A percentile compares a stretch with the other conserved stretches of the same genome.
Conservation (phyloP, 2,797 vertebrate species). For the Neosilurus hyrtlii region DNA sequence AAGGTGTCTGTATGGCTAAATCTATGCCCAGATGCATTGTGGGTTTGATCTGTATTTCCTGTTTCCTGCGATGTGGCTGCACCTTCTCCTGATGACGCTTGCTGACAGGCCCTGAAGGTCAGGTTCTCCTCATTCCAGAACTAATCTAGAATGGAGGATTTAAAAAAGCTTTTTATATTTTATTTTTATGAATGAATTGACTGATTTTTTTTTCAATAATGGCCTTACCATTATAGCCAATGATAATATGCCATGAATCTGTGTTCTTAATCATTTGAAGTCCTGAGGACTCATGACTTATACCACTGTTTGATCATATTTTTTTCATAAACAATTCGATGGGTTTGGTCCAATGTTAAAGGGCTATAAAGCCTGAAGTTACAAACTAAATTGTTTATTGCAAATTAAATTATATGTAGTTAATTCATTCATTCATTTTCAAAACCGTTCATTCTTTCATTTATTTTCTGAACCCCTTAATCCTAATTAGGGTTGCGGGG, state of each 20-base stretch:
- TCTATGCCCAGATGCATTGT: conserved; percentile 39
- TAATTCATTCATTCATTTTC: no score
- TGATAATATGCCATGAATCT: neutral
- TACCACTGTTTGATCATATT: neutral
- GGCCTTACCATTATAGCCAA: neutral
- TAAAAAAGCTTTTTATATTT: neutral
- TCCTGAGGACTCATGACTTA: neutral
- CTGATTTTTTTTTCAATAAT: neutral
- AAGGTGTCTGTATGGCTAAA: conserved; percentile 37
- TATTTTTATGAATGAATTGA: neutral
- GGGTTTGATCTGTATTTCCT: conserved; percentile 61
- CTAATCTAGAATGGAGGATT: neutral
- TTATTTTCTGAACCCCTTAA: no score
- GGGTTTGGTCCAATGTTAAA: neutral
- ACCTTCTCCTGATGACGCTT: conserved; percentile 60
- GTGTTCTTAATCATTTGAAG: neutral
- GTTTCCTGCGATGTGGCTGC: conserved; percentile 63
- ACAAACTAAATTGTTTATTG: no score
- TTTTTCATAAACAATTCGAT: neutral
- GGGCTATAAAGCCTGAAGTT: neutral
- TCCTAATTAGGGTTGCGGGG: no score
- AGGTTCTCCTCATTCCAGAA: conserved; percentile 57
- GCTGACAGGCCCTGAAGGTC: conserved; percentile 74
- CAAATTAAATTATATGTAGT: no score
- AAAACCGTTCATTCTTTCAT: no score